Percentiles rank a stretch among this genome's conserved stretches.
Evolutionary conservation across 2,888 invertebrate genomes (phyloP).

Genomic region (Zygogramma bicolorata): DNA sequence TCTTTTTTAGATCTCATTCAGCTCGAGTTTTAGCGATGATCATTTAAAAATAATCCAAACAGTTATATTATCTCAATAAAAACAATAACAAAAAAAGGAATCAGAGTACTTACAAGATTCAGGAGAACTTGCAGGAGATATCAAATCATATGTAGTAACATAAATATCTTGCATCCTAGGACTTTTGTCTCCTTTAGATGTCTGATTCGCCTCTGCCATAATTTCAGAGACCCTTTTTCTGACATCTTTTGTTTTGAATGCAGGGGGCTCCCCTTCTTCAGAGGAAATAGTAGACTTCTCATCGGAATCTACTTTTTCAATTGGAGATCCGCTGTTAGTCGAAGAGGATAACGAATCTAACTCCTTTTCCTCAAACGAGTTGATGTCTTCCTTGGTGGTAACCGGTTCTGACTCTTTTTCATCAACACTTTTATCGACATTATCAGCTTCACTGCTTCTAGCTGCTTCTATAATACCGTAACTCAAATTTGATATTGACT

Average conservation of each 20-base stretch:
- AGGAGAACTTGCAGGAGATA: constrained; percentile 56
- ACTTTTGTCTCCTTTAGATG: constrained; percentile 59
- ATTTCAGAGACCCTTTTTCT: constrained; percentile 64
- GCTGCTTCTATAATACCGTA: constrained; percentile 39
- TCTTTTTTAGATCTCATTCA: too few species aligned
- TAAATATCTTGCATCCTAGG: constrained; percentile 63
- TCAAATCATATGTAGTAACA: constrained; percentile 63
- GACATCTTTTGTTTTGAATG: constrained; percentile 49
- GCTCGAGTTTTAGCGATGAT: too few species aligned
- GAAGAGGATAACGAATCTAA: constrained; percentile 41
- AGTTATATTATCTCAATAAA: neutral
- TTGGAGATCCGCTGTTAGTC: constrained; percentile 14
- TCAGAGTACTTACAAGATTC: constrained; percentile 56
- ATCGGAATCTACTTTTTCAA: neutral
- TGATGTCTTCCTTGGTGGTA: constrained; percentile 41
- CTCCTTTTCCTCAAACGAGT: constrained; percentile 44
- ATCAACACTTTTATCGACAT: constrained; percentile 4
- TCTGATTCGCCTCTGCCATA: constrained; percentile 57
- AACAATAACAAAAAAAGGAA: neutral
- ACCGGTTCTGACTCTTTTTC: constrained; percentile 18
- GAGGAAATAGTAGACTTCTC: constrained; percentile 21
- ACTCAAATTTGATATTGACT: constrained; percentile 31
- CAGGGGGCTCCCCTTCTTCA: constrained; percentile 34
- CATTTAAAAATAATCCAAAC: too few species aligned
- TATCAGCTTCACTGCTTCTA: constrained; percentile 30